Percentiles rank a stretch among this genome's conserved stretches.
Conservation (phyloP, 53 echinoderm and acorn worm genomes). For the Paracentrotus lividus region DNA sequence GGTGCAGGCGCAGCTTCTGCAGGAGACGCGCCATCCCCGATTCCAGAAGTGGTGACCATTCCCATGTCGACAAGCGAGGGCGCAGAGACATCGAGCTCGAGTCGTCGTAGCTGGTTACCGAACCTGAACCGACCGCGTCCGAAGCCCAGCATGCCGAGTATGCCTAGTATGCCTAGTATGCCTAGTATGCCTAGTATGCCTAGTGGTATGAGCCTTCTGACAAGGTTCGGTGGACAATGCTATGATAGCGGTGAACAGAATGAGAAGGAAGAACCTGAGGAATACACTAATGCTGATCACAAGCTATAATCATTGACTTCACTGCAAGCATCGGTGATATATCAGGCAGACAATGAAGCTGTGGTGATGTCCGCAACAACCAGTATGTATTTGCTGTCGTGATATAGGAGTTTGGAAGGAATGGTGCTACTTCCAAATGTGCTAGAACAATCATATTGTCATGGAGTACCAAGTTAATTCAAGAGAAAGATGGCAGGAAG, state of each 20-base stretch:
- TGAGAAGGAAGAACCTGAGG: conserved; percentile 55
- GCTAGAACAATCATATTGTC: neutral
- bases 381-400: neutral
- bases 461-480: neutral
- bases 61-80: conserved; percentile 45
- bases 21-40: neutral
- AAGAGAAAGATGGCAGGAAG: neutral
- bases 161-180: conserved; percentile 58
- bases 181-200: conserved; percentile 71
- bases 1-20: neutral
- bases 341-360: neutral
- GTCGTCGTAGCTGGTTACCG: conserved; percentile 56
- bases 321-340: neutral
- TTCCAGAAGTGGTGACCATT: conserved; percentile 39
- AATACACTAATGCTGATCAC: conserved; percentile 63
- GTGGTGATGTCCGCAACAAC: neutral
- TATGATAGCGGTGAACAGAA: conserved; percentile 79
- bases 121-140: conserved; percentile 34
- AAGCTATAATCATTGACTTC: conserved; percentile 38
- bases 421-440: neutral
- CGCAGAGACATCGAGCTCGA: conserved; percentile 41
- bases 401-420: neutral
- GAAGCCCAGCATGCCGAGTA: too few relatives aligned
- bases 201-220: conserved; percentile 72
- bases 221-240: conserved; percentile 79